These are phyloP conservation scores for Catharus fuscescens DNA, from an alignment of 2,113 vertebrate species.

Conservation along the genomic window DNA sequence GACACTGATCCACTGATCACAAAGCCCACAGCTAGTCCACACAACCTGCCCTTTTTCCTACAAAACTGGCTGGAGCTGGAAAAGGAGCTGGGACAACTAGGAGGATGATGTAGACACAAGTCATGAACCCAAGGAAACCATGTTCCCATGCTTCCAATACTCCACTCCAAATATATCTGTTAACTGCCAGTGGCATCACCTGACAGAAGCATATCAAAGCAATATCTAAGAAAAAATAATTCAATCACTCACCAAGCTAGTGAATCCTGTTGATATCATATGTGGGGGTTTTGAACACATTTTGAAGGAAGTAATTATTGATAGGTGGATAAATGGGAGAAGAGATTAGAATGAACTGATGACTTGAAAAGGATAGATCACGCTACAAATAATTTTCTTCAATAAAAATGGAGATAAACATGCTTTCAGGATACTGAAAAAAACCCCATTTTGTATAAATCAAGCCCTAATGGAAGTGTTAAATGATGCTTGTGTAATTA, in stretches of 20 bases:
- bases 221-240: not conserved
- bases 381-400: not conserved
- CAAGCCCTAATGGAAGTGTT: not conserved
- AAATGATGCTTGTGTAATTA: not conserved
- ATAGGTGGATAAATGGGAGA: not conserved
- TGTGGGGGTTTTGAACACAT: not conserved
- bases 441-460: not conserved
- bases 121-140: not conserved
- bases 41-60: not conserved
- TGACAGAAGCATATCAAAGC: not conserved
- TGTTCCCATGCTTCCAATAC: not conserved
- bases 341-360: not conserved
- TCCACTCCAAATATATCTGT: not conserved
- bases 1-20: not conserved
- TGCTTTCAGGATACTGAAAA: not conserved
- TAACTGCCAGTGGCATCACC: not conserved
- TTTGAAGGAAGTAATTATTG: not conserved
- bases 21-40: not conserved
- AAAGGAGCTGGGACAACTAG: not conserved
- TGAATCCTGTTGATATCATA: not conserved
- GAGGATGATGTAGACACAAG: not conserved
- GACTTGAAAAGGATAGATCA: not conserved
- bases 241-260: not conserved
- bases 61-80: not conserved
- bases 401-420: not conserved